Evolutionary conservation across 2,888 invertebrate genomes (phyloP).

Genomic region (Hypsopygia costalis): DNA sequence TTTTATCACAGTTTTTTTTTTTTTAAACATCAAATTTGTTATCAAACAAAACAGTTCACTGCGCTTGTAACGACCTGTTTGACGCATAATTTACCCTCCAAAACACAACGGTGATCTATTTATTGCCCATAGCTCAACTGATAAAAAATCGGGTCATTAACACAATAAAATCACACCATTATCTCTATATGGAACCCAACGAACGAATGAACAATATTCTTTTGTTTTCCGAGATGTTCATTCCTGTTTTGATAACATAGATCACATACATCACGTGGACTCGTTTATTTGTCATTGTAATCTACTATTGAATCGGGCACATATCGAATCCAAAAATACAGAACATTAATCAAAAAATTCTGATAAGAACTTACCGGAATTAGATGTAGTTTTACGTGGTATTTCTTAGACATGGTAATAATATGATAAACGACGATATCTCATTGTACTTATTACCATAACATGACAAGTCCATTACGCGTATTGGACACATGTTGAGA

Average conservation of each 20-base stretch:
- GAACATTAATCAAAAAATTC: slow-evolving; percentile 51
- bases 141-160: slow-evolving; percentile 69
- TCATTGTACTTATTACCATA: slow-evolving; percentile 67
- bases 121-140: slow-evolving; percentile 55
- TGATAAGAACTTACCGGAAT: slow-evolving; percentile 48
- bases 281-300: slow-evolving; percentile 51
- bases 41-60: slow-evolving; percentile 32
- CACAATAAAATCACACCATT: slow-evolving; percentile 24
- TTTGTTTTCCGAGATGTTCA: slow-evolving; percentile 18
- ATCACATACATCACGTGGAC: slow-evolving; percentile 25
- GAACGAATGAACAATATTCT: slow-evolving; percentile 10
- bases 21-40: too few relatives aligned
- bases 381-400: slow-evolving; percentile 43
- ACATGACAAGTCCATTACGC: slow-evolving; percentile 78
- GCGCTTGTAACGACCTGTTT: slow-evolving; percentile 40
- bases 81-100: slow-evolving; percentile 52
- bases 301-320: slow-evolving; percentile 25
- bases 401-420: slow-evolving; percentile 42
- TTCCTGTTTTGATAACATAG: slow-evolving; percentile 25
- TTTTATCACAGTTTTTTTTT: too few relatives aligned
- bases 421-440: slow-evolving; percentile 68
- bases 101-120: slow-evolving; percentile 69
- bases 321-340: slow-evolving; percentile 17
- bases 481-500: slow-evolving; percentile 46
- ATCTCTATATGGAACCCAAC: slow-evolving; percentile 8